These are phyloP conservation scores for Globicephala melas DNA, from an alignment of 2,113 vertebrate genomes.

Conservation along the genomic window DNA sequence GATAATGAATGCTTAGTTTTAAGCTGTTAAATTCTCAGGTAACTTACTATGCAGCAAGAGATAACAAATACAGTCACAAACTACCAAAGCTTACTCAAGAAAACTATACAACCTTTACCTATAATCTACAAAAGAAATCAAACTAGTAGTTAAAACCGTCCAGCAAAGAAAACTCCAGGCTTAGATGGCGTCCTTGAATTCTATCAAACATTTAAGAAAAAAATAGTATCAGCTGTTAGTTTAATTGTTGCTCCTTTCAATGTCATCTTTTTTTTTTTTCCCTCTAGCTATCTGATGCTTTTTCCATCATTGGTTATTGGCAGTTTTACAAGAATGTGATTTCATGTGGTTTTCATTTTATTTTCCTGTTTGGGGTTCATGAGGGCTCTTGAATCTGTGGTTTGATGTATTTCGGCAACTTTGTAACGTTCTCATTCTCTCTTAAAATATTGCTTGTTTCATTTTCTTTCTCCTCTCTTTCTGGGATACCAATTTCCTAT, in stretches of 20 bases:
- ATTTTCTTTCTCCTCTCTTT: neutral
- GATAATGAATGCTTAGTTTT: neutral
- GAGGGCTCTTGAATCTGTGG: neutral
- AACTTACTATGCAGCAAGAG: neutral
- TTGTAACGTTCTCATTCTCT: neutral
- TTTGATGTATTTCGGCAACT: neutral
- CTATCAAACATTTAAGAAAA: neutral
- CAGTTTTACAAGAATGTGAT: constrained; percentile 5
- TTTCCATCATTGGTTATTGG: neutral
- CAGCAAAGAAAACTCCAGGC: neutral
- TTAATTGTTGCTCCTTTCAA: neutral
- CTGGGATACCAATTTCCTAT: neutral
- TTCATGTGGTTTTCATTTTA: neutral
- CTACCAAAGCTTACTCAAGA: neutral
- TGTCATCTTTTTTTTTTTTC: neutral
- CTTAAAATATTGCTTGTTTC: neutral
- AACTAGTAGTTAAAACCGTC: neutral
- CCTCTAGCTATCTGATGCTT: neutral
- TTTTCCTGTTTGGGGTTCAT: neutral
- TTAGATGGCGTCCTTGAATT: neutral
- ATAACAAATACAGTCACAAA: neutral
- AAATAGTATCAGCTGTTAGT: neutral
- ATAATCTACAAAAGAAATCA: neutral
- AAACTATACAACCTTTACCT: neutral
- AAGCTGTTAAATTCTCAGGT: neutral